Evolutionary conservation across 2,888 invertebrate species (phyloP).

Genomic region (Conistra vaccinii): DNA sequence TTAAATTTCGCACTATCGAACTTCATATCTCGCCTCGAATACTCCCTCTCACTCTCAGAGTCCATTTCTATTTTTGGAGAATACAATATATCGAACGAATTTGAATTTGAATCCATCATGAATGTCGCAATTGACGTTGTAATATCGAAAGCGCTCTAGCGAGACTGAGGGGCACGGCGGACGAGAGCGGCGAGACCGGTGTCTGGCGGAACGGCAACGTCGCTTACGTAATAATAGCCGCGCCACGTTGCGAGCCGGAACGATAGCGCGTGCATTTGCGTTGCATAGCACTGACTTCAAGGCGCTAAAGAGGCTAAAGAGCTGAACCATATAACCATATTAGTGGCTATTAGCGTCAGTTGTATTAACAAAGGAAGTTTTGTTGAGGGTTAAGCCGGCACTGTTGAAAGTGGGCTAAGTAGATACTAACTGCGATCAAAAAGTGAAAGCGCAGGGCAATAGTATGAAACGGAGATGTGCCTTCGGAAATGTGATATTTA

Average conservation of each 20-base stretch:
- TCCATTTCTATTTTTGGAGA: conserved; percentile 83
- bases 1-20: conserved; percentile 48
- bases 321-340: conserved; percentile 75
- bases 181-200: conserved; percentile 83
- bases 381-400: conserved; percentile 57
- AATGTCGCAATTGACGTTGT: conserved; percentile 74
- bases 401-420: conserved; percentile 60
- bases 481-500: conserved; percentile 37
- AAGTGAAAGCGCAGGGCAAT: conserved; percentile 60
- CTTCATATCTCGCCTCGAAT: conserved; percentile 54
- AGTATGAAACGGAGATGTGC: conserved; percentile 35
- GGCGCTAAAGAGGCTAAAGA: conserved; percentile 76
- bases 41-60: conserved; percentile 74
- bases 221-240: conserved; percentile 70
- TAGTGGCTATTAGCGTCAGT: conserved; percentile 78
- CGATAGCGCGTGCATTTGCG: conserved; percentile 65
- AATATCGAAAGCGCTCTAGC: conserved; percentile 83
- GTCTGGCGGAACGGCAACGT: conserved; percentile 84
- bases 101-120: conserved; percentile 83
- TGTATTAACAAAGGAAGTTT: conserved; percentile 75
- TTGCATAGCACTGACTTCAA: conserved; percentile 74
- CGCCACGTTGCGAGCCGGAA: conserved; percentile 73
- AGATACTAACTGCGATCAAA: conserved; percentile 61
- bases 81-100: conserved; percentile 79
- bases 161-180: conserved; percentile 82